Evolutionary conservation across 2,797 vertebrate genomes (phyloP).

Genomic region (Thalassophryne amazonica): DNA sequence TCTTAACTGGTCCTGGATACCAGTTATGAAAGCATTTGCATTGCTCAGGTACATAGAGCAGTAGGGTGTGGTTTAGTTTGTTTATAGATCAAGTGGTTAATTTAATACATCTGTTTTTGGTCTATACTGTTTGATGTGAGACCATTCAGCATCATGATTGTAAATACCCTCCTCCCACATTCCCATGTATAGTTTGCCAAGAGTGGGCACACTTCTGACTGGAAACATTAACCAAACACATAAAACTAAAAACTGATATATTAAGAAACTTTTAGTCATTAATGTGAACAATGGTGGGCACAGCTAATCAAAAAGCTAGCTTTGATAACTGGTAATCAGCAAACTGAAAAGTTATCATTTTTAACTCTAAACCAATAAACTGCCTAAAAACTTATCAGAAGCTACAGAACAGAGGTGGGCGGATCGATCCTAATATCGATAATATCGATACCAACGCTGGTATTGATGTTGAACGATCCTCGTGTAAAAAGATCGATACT

Average conservation of each 20-base stretch:
- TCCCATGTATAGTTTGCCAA: not conserved
- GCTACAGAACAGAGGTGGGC: too few relatives aligned
- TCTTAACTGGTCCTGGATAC: not conserved
- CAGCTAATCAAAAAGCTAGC: too few relatives aligned
- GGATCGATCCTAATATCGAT: too few relatives aligned
- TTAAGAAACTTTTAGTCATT: not conserved
- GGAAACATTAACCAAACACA: not conserved
- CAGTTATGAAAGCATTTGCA: conserved; percentile 31
- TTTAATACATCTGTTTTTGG: conserved; percentile 29
- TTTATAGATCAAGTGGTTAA: conserved; percentile 27
- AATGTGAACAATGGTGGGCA: conserved; percentile 6
- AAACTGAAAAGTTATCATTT: too few relatives aligned
- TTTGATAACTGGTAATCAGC: too few relatives aligned
- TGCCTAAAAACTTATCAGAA: too few relatives aligned
- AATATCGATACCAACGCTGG: too few relatives aligned
- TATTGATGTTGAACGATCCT: too few relatives aligned
- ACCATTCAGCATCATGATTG: not conserved
- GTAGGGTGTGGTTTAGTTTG: conserved; percentile 12
- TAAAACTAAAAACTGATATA: not conserved
- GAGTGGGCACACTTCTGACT: not conserved
- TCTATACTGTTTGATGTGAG: not conserved
- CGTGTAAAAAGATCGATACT: too few relatives aligned
- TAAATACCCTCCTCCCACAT: not conserved
- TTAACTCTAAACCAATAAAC: too few relatives aligned
- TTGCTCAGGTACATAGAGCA: conserved; percentile 31